Evolutionary conservation across 2,888 invertebrate species (phyloP).

Genomic region (Limnephilus marmoratus): DNA sequence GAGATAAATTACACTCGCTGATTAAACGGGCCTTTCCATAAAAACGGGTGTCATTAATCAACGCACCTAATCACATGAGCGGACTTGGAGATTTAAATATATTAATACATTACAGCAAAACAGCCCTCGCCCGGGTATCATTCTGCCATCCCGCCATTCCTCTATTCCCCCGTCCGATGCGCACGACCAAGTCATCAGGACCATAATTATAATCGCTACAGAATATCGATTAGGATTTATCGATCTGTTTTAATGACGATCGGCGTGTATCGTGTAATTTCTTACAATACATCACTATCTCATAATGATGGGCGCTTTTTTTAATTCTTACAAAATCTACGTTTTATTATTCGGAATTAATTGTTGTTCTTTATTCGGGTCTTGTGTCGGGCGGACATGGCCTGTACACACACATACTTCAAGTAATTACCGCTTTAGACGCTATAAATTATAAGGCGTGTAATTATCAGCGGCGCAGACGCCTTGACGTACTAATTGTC

Average conservation of each 20-base stretch:
- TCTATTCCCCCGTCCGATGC: constrained; percentile 46
- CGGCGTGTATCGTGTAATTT: constrained; percentile 62
- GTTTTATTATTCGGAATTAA: constrained; percentile 58
- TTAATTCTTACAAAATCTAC: constrained; percentile 52
- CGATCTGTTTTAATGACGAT: constrained; percentile 58
- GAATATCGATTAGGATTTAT: constrained; percentile 62
- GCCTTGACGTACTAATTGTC: constrained; percentile 66
- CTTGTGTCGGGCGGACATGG: constrained; percentile 43
- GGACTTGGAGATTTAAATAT: constrained; percentile 57
- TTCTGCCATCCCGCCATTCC: not conserved
- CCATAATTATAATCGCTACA: constrained; percentile 45
- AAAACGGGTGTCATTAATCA: constrained; percentile 58
- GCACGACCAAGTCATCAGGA: constrained; percentile 48
- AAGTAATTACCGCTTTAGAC: constrained; percentile 63
- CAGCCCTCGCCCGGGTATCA: not conserved
- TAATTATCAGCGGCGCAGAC: constrained; percentile 66
- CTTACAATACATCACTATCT: constrained; percentile 64
- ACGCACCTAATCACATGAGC: constrained; percentile 53
- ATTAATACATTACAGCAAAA: constrained; percentile 51
- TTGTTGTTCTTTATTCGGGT: constrained; percentile 59
- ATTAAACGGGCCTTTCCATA: constrained; percentile 56
- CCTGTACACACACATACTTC: constrained; percentile 51
- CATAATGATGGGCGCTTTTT: constrained; percentile 58
- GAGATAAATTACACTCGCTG: constrained; percentile 57
- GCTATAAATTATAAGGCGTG: constrained; percentile 65